Percentiles rank a stretch among this genome's conserved stretches.
These are phyloP conservation scores for Gila robusta DNA, from an alignment of 2,797 vertebrate species.

Conservation along the genomic window DNA sequence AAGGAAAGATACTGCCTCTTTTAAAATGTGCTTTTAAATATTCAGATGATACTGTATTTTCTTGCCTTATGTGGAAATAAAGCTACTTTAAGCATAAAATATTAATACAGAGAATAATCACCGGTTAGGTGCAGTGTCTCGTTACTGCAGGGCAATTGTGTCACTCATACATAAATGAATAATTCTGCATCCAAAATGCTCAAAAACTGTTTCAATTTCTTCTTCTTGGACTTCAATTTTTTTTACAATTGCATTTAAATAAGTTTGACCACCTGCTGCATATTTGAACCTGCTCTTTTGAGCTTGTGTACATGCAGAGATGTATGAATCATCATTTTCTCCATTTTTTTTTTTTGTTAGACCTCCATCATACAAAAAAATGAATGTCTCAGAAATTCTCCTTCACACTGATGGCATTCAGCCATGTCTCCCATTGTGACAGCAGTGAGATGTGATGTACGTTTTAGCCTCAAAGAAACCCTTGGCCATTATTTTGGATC, in stretches of 20 bases:
- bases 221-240: not conserved
- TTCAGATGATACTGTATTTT: not conserved
- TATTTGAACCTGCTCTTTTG: not conserved
- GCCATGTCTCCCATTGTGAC: not conserved
- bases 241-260: not conserved
- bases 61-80: not conserved
- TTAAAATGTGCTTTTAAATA: not conserved
- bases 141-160: not conserved
- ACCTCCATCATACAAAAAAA: too few relatives aligned
- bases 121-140: not conserved
- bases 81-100: conserved; percentile 11
- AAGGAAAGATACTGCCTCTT: not conserved
- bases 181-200: not conserved
- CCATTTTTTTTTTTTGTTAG: not conserved
- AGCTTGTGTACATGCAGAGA: not conserved
- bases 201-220: not conserved
- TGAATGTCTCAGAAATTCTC: not conserved
- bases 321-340: not conserved
- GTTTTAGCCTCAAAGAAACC: not conserved
- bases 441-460: not conserved
- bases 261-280: conserved; percentile 11
- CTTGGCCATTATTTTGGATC: conserved; percentile 18
- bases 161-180: not conserved
- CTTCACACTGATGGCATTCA: not conserved
- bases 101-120: not conserved